Evolutionary conservation across 2,888 invertebrate genomes (phyloP).

Genomic region (Venustoraphidia nigricollis): DNA sequence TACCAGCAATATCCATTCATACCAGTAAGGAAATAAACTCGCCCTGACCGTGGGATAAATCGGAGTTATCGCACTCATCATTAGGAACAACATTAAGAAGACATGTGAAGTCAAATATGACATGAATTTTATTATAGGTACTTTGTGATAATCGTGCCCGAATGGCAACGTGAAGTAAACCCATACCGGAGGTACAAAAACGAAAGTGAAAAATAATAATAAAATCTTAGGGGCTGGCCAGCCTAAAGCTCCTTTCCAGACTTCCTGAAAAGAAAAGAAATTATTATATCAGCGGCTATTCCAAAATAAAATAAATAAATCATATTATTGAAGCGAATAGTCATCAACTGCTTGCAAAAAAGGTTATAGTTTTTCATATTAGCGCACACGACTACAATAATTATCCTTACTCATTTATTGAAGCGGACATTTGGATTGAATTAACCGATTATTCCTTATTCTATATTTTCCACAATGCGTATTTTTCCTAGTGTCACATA

Average conservation of each 20-base stretch:
- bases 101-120: constrained; percentile 97
- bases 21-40: constrained; percentile 78
- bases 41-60: constrained; percentile 68
- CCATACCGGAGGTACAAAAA: constrained; percentile 93
- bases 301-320: no score
- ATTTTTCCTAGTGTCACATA: no score
- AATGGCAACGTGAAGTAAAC: constrained; percentile 86
- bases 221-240: constrained; percentile 95
- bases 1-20: constrained; percentile 88
- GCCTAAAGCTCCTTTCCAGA: constrained; percentile 92
- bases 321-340: background rate
- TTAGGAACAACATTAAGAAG: constrained; percentile 86
- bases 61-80: constrained; percentile 78
- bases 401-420: no score
- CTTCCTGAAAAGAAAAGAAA: constrained; percentile 49
- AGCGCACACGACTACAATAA: no score
- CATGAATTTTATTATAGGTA: constrained; percentile 99
- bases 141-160: constrained; percentile 90
- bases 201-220: constrained; percentile 80
- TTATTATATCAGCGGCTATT: no score
- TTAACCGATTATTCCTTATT: no score
- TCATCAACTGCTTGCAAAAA: no score
- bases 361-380: no score
- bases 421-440: no score
- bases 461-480: no score